Percentiles rank a stretch among this genome's conserved stretches.
Conservation (phyloP, 2,797 vertebrate genomes). For the Vespertilio murinus region DNA sequence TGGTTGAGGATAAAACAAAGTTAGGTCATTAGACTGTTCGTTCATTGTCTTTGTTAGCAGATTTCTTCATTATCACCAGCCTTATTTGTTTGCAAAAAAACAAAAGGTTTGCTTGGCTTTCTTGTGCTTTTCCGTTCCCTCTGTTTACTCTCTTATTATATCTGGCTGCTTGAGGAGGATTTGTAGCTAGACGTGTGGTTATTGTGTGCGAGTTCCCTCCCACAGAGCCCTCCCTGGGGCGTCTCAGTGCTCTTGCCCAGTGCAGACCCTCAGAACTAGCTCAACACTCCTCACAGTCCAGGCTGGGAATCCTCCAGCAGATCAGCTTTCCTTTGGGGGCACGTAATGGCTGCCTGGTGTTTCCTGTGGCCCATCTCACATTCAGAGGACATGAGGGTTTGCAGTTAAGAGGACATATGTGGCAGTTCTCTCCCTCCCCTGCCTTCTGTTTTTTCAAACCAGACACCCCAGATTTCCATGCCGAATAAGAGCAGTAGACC, state of each 20-base stretch:
- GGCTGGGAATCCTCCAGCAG: background rate
- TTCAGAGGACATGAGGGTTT: background rate
- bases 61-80: conserved; percentile 50
- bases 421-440: background rate
- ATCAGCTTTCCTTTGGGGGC: background rate
- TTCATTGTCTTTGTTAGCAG: conserved; percentile 31
- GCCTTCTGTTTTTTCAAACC: background rate
- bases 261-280: background rate
- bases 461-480: background rate
- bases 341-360: too few species aligned
- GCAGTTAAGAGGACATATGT: background rate
- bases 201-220: conserved; percentile 14
- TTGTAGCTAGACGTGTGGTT: background rate
- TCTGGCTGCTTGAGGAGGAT: background rate
- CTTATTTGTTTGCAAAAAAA: conserved; percentile 46
- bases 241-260: background rate
- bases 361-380: background rate
- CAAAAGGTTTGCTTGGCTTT: background rate
- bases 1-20: background rate
- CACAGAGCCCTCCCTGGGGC: background rate
- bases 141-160: conserved; percentile 23
- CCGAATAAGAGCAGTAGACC: background rate
- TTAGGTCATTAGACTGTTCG: background rate
- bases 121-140: background rate
- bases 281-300: background rate